Conservation (phyloP, 37 sponge, comb jelly and placozoan species). For the Halichondria panicea region DNA sequence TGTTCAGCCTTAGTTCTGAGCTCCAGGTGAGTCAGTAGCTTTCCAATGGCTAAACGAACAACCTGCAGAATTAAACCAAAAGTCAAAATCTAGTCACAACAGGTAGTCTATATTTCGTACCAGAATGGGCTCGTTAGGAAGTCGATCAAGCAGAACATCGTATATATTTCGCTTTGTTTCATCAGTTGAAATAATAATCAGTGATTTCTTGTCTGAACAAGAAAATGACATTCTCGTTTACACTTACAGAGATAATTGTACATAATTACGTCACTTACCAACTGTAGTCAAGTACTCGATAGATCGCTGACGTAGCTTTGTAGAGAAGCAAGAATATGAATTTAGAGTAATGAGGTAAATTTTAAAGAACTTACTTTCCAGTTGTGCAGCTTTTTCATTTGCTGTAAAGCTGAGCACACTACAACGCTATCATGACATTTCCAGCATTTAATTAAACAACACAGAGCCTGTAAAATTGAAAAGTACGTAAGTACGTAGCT, state of each 20-base stretch:
- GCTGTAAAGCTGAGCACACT: background rate
- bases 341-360: background rate
- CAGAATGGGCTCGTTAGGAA: constrained; percentile 19
- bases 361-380: constrained; percentile 21
- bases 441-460: constrained; percentile 19
- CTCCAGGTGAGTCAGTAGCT: constrained; percentile 1
- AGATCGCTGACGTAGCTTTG: constrained; percentile 5
- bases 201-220: no score
- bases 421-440: constrained; percentile 5
- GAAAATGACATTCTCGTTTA: no score
- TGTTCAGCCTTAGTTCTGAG: constrained; percentile 12
- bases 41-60: constrained; percentile 30
- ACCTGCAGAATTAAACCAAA: background rate
- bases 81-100: background rate
- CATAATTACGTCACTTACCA: constrained; percentile 9
- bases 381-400: constrained; percentile 8
- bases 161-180: background rate
- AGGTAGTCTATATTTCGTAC: constrained; percentile 1
- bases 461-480: constrained; percentile 18
- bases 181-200: no score
- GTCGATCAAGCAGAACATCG: constrained; percentile 6
- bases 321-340: background rate
- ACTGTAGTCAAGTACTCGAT: background rate
- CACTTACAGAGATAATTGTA: no score
- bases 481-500: background rate